Base-by-base conservation (phyloP, 2,797 vertebrate species). In the Peromyscus aztecus region DNA sequence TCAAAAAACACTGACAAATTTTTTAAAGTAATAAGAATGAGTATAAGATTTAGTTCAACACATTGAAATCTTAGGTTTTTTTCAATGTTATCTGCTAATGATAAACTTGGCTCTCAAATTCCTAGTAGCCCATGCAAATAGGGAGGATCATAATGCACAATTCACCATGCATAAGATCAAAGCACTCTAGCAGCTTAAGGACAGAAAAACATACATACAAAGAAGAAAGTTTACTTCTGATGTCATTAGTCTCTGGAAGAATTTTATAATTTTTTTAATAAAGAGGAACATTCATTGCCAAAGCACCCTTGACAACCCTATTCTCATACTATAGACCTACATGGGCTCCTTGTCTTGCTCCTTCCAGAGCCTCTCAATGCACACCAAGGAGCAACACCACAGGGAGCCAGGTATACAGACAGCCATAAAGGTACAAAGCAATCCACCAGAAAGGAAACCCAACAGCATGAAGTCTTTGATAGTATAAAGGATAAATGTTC, bases 91-190 rank as follows among this genome's bases (percentile, higher is more conserved):
- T 4, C 57, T 89, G 46, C 46, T 87, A 43, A 87, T 90, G 21
- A 93, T 86, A 82, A 89, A 67, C 23, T 52, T 75, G 67, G 91
- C 43, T 95, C 52, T 93, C 78, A 69, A 86, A 91, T 83, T 89
- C 80, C 17, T 82, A 46, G 57, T 21, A 90, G 49, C 2, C 19
- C 86, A 81, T 93, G 55, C 27, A 83, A 88, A 90, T 4, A 52
- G 49, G 19, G n/a, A 90, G 63, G 29, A 57, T n/a, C 49, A 85
- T 6, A 77, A 6, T 16, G 71, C 19, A 81, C 8, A 90, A 77
- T 65, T 89, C 16, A 52, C 49, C 17, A 31, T 59, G 52, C 37
- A 37, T 14, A 83, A 57, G 10, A 69, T 46, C 52, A 89, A 92
- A 94, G 65, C 43, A 84, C 16, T 55, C 6, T n/a, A 55, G n/a